Conservation (phyloP, 2,113 vertebrate species). For the Machaerirhynchus nigripectus region DNA sequence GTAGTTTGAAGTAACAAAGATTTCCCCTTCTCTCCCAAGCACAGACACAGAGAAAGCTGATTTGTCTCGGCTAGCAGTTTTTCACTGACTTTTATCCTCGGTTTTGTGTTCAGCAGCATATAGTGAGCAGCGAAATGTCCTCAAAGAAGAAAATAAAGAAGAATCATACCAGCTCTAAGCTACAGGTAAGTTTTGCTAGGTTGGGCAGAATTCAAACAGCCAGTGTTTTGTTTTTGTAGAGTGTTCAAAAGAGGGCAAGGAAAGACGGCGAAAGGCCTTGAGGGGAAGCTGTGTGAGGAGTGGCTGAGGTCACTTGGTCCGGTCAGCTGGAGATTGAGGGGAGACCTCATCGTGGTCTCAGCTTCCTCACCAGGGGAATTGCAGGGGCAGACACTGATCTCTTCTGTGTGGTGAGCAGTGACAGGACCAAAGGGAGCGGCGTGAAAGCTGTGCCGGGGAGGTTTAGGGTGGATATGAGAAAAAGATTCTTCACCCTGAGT, state of each 20-base stretch:
- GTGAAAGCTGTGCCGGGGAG: no score
- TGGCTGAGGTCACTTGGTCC: rapidly evolving
- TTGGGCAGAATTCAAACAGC: rapidly evolving
- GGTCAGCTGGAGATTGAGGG: not conserved
- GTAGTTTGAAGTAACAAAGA: not conserved
- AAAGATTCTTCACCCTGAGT: not conserved
- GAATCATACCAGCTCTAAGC: rapidly evolving
- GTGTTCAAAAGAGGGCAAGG: rapidly evolving
- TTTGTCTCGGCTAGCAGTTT: rapidly evolving
- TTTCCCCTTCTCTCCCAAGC: not conserved
- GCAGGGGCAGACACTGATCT: not conserved
- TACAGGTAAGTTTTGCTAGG: not conserved
- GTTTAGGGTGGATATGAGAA: not conserved
- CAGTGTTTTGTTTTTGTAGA: rapidly evolving
- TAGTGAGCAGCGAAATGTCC: not conserved
- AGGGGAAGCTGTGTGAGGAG: not conserved
- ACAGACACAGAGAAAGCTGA: rapidly evolving
- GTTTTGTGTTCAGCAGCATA: rapidly evolving
- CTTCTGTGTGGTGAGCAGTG: not conserved
- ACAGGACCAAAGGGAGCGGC: not conserved
- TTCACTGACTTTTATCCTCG: not conserved
- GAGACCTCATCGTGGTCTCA: rapidly evolving
- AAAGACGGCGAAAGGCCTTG: not conserved
- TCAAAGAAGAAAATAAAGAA: not conserved
- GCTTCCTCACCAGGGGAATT: not conserved